phyloP scores from a whole-genome alignment of 2,797 vertebrate genomes.

The Cirrhinus molitorella region DNA sequence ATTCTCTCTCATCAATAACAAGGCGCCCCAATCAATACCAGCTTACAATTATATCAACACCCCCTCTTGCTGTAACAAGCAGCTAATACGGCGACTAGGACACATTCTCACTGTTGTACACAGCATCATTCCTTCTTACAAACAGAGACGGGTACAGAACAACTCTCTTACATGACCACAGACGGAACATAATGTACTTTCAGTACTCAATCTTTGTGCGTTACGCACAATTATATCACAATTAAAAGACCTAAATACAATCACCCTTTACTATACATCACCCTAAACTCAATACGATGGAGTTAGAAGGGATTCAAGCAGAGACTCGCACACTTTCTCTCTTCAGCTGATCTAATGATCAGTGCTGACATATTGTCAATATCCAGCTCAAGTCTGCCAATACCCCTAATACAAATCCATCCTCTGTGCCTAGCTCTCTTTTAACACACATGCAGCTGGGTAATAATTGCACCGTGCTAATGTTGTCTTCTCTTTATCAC shows the following conservation, averaged over 20 bases:
- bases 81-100: constrained; percentile 54
- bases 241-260: neutral
- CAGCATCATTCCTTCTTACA: constrained; percentile 11
- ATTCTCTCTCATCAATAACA: constrained; percentile 85
- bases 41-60: constrained; percentile 84
- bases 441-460: constrained; percentile 59
- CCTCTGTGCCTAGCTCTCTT: constrained; percentile 71
- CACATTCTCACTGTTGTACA: constrained; percentile 54
- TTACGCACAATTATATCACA: neutral
- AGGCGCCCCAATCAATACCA: constrained; percentile 80
- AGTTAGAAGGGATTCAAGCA: constrained; percentile 37
- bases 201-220: neutral
- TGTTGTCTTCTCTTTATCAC: constrained; percentile 35
- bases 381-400: constrained; percentile 76
- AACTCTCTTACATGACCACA: constrained; percentile 57
- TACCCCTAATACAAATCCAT: constrained; percentile 78
- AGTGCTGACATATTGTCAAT: constrained; percentile 83
- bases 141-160: constrained; percentile 1
- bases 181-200: neutral
- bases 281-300: constrained; percentile 5
- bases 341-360: constrained; percentile 78
- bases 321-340: constrained; percentile 45
- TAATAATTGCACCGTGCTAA: constrained; percentile 33
- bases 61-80: constrained; percentile 62
- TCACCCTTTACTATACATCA: neutral